phyloP scores from a whole-genome alignment of 2,797 vertebrate species.

The Geotrypetes seraphini region DNA sequence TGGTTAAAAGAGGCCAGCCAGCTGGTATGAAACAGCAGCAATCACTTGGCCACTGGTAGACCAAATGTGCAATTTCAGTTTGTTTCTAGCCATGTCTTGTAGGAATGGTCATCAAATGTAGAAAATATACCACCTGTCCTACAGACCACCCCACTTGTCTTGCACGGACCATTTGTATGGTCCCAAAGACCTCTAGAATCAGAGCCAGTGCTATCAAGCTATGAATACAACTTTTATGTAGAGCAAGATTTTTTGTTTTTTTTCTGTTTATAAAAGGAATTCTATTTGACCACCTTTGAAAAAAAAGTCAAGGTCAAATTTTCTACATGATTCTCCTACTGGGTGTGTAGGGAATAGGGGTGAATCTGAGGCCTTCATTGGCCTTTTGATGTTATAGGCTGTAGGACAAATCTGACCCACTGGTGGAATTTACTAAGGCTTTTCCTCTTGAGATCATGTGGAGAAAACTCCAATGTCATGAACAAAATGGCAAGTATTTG shows the following conservation, averaged over 20 bases:
- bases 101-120: slow-evolving; percentile 62
- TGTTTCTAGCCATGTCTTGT: slow-evolving; percentile 46
- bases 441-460: slow-evolving; percentile 20
- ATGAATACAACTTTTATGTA: slow-evolving; percentile 43
- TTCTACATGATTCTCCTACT: too few species aligned
- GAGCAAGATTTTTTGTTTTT: slow-evolving; percentile 20
- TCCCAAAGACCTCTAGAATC: slow-evolving; percentile 65
- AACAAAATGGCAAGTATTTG: slow-evolving; percentile 34
- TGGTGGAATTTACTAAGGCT: slow-evolving; percentile 13
- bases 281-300: too few species aligned
- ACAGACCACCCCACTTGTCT: slow-evolving; percentile 54
- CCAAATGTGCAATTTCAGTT: slow-evolving; percentile 39
- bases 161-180: slow-evolving; percentile 52
- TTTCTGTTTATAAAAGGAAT: too few species aligned
- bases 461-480: slow-evolving; percentile 36
- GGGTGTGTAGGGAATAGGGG: too few species aligned
- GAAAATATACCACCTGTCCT: slow-evolving; percentile 62
- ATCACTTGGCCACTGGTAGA: slow-evolving; percentile 37
- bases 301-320: too few species aligned
- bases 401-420: slow-evolving; percentile 28
- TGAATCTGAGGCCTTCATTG: slow-evolving; percentile 34
- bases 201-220: slow-evolving; percentile 54
- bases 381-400: slow-evolving; percentile 27
- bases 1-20: slow-evolving; percentile 51
- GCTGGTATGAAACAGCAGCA: slow-evolving; percentile 55